Conservation (phyloP, 2,888 invertebrate species). For the Drosophila paramelanica region DNA sequence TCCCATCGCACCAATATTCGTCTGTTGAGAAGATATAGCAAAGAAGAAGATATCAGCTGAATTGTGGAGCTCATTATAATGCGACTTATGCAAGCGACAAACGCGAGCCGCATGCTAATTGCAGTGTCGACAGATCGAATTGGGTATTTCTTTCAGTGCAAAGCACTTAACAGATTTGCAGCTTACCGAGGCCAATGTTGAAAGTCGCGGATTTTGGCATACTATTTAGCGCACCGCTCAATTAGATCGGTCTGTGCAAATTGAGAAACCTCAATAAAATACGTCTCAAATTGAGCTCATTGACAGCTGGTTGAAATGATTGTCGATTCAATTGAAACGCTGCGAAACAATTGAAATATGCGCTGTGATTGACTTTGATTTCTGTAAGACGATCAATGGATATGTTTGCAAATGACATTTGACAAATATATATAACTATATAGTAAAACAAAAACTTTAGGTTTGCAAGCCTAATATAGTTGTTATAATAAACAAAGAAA, state of each 20-base stretch:
- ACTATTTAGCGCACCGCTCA: slow-evolving; percentile 46
- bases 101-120: slow-evolving; percentile 58
- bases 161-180: slow-evolving; percentile 50
- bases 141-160: slow-evolving; percentile 41
- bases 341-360: slow-evolving; percentile 42
- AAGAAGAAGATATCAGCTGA: not conserved
- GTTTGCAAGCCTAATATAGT: too few species aligned
- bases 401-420: slow-evolving; percentile 8
- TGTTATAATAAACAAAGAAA: too few species aligned
- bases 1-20: not conserved
- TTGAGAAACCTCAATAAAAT: slow-evolving; percentile 24
- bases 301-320: slow-evolving; percentile 40
- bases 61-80: slow-evolving; percentile 24
- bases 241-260: slow-evolving; percentile 40
- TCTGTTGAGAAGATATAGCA: not conserved
- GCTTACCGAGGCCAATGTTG: slow-evolving; percentile 31
- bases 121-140: slow-evolving; percentile 48
- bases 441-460: too few species aligned
- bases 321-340: slow-evolving; percentile 46
- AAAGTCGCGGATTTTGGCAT: slow-evolving; percentile 40
- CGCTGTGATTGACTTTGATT: slow-evolving; percentile 46
- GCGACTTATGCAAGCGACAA: slow-evolving; percentile 32
- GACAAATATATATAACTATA: not conserved
- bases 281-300: slow-evolving; percentile 42
- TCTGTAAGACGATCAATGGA: slow-evolving; percentile 3